Base-by-base conservation (phyloP, 2,888 invertebrate genomes). In the Caenorhabditis sulstoni region DNA sequence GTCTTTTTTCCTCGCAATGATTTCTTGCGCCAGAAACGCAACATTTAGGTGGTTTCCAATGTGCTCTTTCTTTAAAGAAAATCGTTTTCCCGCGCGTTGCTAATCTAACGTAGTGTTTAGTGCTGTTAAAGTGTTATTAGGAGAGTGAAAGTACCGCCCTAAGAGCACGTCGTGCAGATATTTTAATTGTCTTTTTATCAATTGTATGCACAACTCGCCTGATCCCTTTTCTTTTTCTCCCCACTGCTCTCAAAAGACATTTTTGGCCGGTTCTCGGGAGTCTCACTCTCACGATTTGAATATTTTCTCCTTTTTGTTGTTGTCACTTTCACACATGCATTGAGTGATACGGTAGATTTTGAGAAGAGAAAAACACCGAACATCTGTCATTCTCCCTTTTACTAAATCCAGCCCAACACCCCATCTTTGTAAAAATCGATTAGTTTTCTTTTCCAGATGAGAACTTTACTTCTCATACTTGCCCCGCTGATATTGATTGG, bases 141-240 rank as follows among this genome's bases (percentile, higher is more conserved):
- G 29, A 22, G 5, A n/a, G 23, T 49, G 57, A 57, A 47, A 59
- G 70, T 45, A 70, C 62, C 71, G 71, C 71, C 57, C 62, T 39
- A 41, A 47, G 23, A 53, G 50, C 59, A 61, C 35, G 70, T 47
- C 58, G 47, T 64, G 50, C 37, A 73, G 62, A 73, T 73, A 73
- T 67, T 79, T 79, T 79, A 79, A 79, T 79, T 58, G 79, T 73
- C 61, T 57, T 79, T 73, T 79, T 79, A 79, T 79, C 79, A 29
- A 79, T 49, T 66, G 45, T 52, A 57, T 74, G 50, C 62, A 75
- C 75, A 67, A 45, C 61, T 44, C 58, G 57, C 57, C 47, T 45
- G 71, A 71, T 71, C 71, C 71, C 71, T 47, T 64, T 57, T 29
- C 29, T 29, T 29, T 29, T 29, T 7, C 4, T 5, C 7, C 7